Evolutionary conservation across 2,797 vertebrate genomes (phyloP), one percentile per base, ranked within the genome.

Genomic region (Brachyrhaphis roseni): DNA sequence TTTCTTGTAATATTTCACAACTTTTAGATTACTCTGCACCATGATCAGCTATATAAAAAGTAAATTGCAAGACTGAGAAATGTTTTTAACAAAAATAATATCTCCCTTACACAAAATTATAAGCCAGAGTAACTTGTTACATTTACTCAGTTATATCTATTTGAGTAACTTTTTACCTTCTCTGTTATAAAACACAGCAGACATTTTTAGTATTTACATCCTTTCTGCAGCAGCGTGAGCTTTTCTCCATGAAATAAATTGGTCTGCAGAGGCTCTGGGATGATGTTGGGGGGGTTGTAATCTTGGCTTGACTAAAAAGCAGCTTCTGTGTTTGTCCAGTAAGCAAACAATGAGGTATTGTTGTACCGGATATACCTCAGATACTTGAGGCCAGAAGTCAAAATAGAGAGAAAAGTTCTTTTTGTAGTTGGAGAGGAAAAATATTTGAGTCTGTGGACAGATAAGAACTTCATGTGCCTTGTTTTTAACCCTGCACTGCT

Each of bases 331-430:
- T 85, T 80, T 41, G 68, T 92, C 87, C 89, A 87, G 88, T 86
- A 72, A 83, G 81, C 73, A 85, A 89, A 95, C 93, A 95, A 93
- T 92, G 84, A 83, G 16, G 41, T 81, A 89, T 93, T 95, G 92
- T 95, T 91, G 71, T 59, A 79, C 76, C 89, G 90, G 93, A 95
- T 91, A 72, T 72, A 77, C 82, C 82, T 75, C 83, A 89, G 91
- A 95, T 89, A 89, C 84, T 80, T 70, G 5, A 41, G 26, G 79
- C 51, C 82, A 26, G 78, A 80, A 83, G 91, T 89, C 83, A 88
- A 82, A 90, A 91, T 59, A 88, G 74, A 71, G 18, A 77, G 7
- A 55, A 66, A 76, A 41, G 15, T 46, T 79, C 80, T 85, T 77
- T 85, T 76, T 87, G 87, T 76, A 31, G 80, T 85, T 20, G 15